Evolutionary conservation across 1,140 invertebrate species (phyloP).

Genomic region (Thaumetopoea pityocampa): DNA sequence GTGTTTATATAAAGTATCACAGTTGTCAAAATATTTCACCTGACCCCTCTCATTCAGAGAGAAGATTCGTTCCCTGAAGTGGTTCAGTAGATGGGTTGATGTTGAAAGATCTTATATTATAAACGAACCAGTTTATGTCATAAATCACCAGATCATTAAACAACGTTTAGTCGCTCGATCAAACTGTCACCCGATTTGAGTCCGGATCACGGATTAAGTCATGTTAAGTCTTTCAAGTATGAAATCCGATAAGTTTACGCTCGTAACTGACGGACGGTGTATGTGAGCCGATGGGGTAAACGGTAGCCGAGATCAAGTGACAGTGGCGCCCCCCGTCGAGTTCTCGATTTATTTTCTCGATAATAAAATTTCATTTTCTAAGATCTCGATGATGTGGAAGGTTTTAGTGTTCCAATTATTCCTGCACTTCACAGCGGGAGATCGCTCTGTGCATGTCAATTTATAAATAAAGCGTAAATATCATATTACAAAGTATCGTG

Average conservation of each 20-base stretch:
- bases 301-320: slow-evolving; percentile 61
- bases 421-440: slow-evolving; percentile 13
- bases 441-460: slow-evolving; percentile 9
- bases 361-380: slow-evolving; percentile 20
- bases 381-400: slow-evolving; percentile 15
- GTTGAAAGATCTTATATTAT: too few relatives aligned
- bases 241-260: slow-evolving; percentile 47
- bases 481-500: slow-evolving; percentile 10
- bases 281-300: slow-evolving; percentile 50
- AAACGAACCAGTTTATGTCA: too few relatives aligned
- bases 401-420: slow-evolving; percentile 16
- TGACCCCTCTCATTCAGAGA: too few relatives aligned
- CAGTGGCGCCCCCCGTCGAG: slow-evolving; percentile 47
- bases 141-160: slow-evolving; percentile 6
- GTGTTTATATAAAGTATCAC: too few relatives aligned
- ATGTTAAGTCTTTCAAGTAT: slow-evolving; percentile 52
- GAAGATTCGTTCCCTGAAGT: too few relatives aligned
- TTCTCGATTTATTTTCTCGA: slow-evolving; percentile 23
- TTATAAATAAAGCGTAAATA: slow-evolving; percentile 5
- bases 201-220: slow-evolving; percentile 16
- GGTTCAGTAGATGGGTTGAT: too few relatives aligned
- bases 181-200: slow-evolving; percentile 35
- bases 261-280: slow-evolving; percentile 27
- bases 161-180: slow-evolving; percentile 26
- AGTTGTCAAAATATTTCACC: too few relatives aligned